Conservation (phyloP, 2,113 vertebrate genomes). For the Mirza zaza region DNA sequence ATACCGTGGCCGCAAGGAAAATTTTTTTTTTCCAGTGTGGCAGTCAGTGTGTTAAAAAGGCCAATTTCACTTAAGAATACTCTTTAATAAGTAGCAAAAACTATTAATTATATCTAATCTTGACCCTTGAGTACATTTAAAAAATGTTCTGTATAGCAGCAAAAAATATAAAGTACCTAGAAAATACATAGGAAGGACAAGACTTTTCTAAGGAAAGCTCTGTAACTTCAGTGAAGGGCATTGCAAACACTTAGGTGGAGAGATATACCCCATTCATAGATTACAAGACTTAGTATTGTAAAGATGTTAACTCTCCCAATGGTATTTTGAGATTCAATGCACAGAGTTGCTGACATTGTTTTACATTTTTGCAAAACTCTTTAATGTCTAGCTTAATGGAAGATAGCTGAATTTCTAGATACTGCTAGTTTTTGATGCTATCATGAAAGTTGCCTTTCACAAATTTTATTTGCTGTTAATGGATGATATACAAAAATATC, state of each 20-base stretch:
- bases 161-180: neutral
- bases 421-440: neutral
- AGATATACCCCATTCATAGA: neutral
- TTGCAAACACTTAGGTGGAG: neutral
- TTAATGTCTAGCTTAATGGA: neutral
- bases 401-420: neutral
- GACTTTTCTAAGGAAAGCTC: neutral
- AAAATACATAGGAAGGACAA: neutral
- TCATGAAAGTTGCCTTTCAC: neutral
- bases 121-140: neutral
- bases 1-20: no score
- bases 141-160: neutral
- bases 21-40: no score
- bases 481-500: neutral
- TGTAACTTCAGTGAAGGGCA: neutral
- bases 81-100: neutral
- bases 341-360: neutral
- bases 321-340: neutral
- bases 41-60: neutral
- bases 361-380: neutral
- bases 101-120: neutral
- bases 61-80: neutral
- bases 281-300: neutral
- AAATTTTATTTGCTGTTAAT: conserved; percentile 27
- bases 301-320: neutral